Evolutionary conservation across 2,888 invertebrate genomes (phyloP), one percentile per base, ranked within the genome.

Genomic region (Anoplius nigerrimus): DNA sequence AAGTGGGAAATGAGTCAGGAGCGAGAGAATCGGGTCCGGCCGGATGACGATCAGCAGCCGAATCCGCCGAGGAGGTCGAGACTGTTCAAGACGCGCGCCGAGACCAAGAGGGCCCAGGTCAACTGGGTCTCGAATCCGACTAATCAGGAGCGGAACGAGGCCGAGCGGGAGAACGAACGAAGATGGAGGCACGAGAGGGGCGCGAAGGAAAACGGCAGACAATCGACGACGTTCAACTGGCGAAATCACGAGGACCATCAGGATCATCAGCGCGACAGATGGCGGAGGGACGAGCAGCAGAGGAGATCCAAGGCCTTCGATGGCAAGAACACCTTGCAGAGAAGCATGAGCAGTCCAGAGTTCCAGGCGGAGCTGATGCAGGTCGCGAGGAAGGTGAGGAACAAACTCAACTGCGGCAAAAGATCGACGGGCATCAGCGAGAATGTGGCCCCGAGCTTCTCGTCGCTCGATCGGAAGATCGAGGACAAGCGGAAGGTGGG

Each of bases 81-180:
- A 57, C 90, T 95, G 43, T 95, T 95, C 87, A 94, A 93, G 89
- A 94, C 94, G 56, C 92, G 93, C 85, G 93, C 93, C 58, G 94
- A 94, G 90, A 92, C 93, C 70, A 93, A 92, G 88, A 92, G 92
- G 82, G 81, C 83, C 2, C 84, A 79, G 67, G 76, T 75, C 72
- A 85, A 80, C 53, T 84, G 81, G 85, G 79, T 76, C 13, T 54
- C 62, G 15, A 66, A 62, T 18, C 58, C 57, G 5, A 58, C 64
- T 16, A 8, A 71, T 5, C 66, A 62, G 21, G 74, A 76, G 18
- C 69, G 68, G 20, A 71, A 61, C 53, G 76, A 75, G 24, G 71
- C 62, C 16, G 16, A 66, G 20, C 16, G 69, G 42, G 74, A 79
- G 51, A 73, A 66, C 61, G 78, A 78, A 34, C 60, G 79, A 57